Evolutionary conservation across 2,113 vertebrate species (phyloP).

Genomic region (Corythaeola cristata): DNA sequence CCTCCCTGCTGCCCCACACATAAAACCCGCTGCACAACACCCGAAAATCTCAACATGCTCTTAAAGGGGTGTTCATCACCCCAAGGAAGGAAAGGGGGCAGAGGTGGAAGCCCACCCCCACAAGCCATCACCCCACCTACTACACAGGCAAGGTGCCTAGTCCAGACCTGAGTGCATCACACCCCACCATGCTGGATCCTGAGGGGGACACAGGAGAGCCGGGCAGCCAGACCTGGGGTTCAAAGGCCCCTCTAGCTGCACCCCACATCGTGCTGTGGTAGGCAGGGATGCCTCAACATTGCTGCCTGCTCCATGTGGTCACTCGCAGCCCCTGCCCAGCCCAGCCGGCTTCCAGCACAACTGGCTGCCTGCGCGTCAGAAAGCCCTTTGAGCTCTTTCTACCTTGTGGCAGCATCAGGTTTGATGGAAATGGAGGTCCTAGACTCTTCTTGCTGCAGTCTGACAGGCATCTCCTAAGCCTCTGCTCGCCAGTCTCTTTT

Average conservation of each 20-base stretch:
- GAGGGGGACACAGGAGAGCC: not conserved
- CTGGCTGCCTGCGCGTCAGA: not conserved
- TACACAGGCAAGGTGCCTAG: not conserved
- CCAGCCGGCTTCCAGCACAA: no score
- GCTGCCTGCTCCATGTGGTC: not conserved
- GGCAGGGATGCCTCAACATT: not conserved
- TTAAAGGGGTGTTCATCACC: not conserved
- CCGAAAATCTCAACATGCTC: not conserved
- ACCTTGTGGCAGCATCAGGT: not conserved
- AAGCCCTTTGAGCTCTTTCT: not conserved
- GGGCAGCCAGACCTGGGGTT: not conserved
- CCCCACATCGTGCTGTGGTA: rapidly evolving
- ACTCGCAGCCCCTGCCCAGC: not conserved
- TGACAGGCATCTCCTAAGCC: not conserved
- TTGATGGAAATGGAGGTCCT: not conserved
- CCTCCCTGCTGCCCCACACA: rapidly evolving
- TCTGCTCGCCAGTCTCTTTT: not conserved
- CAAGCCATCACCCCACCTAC: rapidly evolving
- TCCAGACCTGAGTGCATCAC: rapidly evolving
- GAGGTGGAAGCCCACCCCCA: not conserved
- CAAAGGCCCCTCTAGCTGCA: not conserved
- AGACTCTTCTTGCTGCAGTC: not conserved
- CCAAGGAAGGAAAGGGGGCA: not conserved
- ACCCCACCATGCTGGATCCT: rapidly evolving
- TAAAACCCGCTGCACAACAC: not conserved